phyloP scores from a whole-genome alignment of 2,797 vertebrate genomes.

The Phyllotis vaccarum region DNA sequence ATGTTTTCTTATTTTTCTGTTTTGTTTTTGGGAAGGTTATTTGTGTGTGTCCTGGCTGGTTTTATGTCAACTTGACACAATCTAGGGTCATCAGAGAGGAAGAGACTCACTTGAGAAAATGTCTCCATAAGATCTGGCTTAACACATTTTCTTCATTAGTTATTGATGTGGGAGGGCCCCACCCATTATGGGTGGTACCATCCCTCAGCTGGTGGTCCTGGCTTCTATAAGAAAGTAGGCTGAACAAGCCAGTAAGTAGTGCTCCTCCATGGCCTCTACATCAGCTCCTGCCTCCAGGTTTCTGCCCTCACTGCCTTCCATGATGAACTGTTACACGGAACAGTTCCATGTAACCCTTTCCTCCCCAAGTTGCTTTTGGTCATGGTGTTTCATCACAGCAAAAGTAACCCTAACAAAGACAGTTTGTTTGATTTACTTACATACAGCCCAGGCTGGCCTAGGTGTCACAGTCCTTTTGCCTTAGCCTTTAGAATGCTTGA shows the following conservation, averaged over 20 bases:
- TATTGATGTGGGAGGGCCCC: neutral
- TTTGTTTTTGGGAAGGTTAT: neutral
- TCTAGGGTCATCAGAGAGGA: neutral
- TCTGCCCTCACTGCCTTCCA: neutral
- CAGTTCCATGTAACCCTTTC: neutral
- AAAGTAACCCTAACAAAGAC: neutral
- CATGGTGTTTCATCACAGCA: neutral
- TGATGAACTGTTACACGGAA: neutral
- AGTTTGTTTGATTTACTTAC: neutral
- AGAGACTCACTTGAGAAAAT: neutral
- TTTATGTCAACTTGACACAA: neutral
- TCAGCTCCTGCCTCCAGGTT: neutral
- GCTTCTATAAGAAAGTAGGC: neutral
- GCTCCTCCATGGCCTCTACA: neutral
- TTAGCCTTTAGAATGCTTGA: neutral
- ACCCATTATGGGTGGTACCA: neutral
- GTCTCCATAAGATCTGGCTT: neutral
- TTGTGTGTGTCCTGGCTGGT: neutral
- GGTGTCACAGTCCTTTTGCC: neutral
- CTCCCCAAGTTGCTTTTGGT: neutral
- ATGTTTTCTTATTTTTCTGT: neutral
- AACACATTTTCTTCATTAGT: neutral
- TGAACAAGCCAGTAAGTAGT: neutral
- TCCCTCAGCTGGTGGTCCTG: neutral
- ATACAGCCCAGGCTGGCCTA: neutral